Evolutionary conservation across 2,888 invertebrate species (phyloP).

Genomic region (Caenorhabditis becei): DNA sequence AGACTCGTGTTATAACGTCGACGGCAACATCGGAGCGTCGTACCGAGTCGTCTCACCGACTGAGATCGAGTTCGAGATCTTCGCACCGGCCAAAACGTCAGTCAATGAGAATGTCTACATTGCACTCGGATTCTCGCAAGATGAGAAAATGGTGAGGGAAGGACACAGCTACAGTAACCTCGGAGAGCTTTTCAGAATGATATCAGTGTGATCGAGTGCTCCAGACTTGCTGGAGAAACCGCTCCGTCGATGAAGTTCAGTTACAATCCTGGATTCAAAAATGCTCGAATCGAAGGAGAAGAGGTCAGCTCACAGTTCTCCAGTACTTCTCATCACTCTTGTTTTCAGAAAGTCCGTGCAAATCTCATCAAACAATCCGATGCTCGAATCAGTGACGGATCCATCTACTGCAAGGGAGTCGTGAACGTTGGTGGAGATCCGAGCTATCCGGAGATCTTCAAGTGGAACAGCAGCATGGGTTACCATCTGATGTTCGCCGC

Average conservation of each 20-base stretch:
- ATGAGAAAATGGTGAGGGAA: slow-evolving; percentile 60
- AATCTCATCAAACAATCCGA: slow-evolving; percentile 37
- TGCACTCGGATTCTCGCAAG: slow-evolving; percentile 74
- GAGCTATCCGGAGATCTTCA: slow-evolving; percentile 28
- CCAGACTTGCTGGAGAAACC: slow-evolving; percentile 31
- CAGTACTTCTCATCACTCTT: neutral
- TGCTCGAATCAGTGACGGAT: slow-evolving; percentile 39
- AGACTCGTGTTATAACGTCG: slow-evolving; percentile 28
- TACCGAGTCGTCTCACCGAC: slow-evolving; percentile 4
- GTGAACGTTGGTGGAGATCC: slow-evolving; percentile 50
- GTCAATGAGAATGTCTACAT: slow-evolving; percentile 59
- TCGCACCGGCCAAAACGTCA: slow-evolving; percentile 43
- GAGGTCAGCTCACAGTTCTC: neutral
- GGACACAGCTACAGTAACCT: neutral
- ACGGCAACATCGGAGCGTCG: slow-evolving; percentile 40
- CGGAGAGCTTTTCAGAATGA: slow-evolving; percentile 24
- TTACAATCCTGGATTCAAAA: slow-evolving; percentile 53
- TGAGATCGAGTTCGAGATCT: slow-evolving; percentile 50
- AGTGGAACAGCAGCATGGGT: slow-evolving; percentile 28
- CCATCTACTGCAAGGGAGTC: slow-evolving; percentile 57
- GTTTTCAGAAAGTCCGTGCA: slow-evolving; percentile 16
- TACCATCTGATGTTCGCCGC: slow-evolving; percentile 56
- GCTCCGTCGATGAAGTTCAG: slow-evolving; percentile 62
- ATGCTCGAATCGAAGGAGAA: slow-evolving; percentile 59
- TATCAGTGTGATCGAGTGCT: slow-evolving; percentile 66